Conservation (phyloP, 2,888 invertebrate species). For the Drosophila yooni region DNA sequence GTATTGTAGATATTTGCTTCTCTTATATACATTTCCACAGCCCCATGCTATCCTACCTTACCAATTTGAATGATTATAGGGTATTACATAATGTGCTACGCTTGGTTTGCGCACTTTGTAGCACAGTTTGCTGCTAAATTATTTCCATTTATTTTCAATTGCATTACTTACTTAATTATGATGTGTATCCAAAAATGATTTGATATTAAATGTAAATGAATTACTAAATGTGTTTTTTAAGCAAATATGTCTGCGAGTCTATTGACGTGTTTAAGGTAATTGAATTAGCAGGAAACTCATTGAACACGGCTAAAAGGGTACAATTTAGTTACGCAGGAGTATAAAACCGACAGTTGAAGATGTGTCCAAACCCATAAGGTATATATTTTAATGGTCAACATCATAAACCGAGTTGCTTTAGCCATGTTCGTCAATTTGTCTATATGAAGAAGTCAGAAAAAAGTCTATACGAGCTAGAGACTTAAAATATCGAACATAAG, state of each 20-base stretch:
- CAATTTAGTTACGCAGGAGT: neutral
- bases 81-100: neutral
- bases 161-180: slow-evolving; percentile 35
- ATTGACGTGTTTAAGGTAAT: neutral
- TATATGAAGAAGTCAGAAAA: neutral
- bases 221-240: slow-evolving; percentile 14
- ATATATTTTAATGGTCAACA: neutral
- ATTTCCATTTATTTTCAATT: slow-evolving; percentile 45
- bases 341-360: neutral
- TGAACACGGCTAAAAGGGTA: neutral
- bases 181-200: slow-evolving; percentile 12
- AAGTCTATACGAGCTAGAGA: neutral
- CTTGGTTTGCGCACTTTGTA: neutral
- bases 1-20: neutral
- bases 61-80: neutral
- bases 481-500: neutral
- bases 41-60: neutral
- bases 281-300: neutral
- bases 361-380: neutral
- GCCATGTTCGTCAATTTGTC: neutral
- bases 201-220: slow-evolving; percentile 15
- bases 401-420: no score
- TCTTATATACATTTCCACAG: neutral
- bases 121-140: slow-evolving; percentile 42
- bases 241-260: neutral